These are phyloP conservation scores for Helarctos malayanus DNA, from an alignment of 2,797 vertebrate species.

Conservation along the genomic window DNA sequence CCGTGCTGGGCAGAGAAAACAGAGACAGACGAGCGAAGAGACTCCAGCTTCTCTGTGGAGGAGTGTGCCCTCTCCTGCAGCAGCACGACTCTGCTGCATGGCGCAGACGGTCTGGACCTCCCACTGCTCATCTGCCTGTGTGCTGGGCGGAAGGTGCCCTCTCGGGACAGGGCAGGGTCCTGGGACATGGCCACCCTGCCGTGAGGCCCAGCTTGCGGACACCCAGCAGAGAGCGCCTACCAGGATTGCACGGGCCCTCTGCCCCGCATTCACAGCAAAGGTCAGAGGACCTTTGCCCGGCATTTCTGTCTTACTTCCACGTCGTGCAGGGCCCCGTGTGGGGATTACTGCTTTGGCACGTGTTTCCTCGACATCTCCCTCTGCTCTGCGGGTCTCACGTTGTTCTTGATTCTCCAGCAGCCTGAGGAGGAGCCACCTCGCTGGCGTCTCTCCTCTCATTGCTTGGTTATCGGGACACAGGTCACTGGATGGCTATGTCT, in stretches of 20 bases:
- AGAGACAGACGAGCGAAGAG: too few species aligned
- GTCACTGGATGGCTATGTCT: accelerated
- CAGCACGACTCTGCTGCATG: too few species aligned
- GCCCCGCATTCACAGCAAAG: neutral
- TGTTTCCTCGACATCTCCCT: neutral
- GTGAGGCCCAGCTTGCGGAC: accelerated
- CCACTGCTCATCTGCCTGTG: accelerated
- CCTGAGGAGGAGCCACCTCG: accelerated
- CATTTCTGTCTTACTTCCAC: neutral
- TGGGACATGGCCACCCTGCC: neutral
- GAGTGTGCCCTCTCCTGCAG: too few species aligned
- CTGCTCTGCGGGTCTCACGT: neutral
- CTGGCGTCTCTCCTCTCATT: neutral
- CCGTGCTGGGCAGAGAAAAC: neutral
- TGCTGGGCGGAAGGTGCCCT: accelerated
- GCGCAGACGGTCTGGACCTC: neutral
- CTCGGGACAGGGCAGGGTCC: too few species aligned
- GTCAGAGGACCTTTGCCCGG: neutral
- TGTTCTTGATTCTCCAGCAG: too few species aligned
- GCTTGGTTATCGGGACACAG: neutral
- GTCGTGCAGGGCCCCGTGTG: accelerated
- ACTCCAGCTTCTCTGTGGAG: neutral
- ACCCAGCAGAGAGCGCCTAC: too few species aligned
- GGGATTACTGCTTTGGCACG: neutral
- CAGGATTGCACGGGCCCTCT: accelerated